These are phyloP conservation scores for Cylas formicarius DNA, from an alignment of 1,140 invertebrate species.

Conservation along the genomic window DNA sequence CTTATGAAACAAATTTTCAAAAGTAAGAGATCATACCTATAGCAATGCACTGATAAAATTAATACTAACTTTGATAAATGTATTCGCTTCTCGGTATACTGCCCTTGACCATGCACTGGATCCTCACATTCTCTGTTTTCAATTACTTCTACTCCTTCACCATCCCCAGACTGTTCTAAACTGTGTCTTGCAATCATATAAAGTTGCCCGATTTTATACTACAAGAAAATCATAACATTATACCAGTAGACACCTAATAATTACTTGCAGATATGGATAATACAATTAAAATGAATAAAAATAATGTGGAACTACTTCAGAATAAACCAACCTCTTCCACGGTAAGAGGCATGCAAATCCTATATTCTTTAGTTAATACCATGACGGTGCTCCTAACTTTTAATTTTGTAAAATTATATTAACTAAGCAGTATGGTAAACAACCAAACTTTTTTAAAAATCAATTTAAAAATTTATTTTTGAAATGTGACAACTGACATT, in stretches of 20 bases:
- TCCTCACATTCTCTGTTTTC: conserved; percentile 75
- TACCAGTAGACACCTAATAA: conserved; percentile 10
- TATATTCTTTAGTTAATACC: conserved; percentile 81
- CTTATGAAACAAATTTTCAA: conserved; percentile 44
- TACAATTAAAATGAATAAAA: conserved; percentile 5
- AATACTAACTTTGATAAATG: conserved; percentile 71
- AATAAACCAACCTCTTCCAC: conserved; percentile 71
- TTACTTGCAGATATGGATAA: neutral
- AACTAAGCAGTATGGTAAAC: too few species aligned
- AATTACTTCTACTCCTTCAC: conserved; percentile 88
- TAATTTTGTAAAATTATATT: neutral
- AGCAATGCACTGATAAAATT: neutral
- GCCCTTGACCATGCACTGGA: conserved; percentile 71
- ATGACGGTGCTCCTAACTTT: conserved; percentile 43
- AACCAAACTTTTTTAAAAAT: too few species aligned
- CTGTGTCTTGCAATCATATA: conserved; percentile 94
- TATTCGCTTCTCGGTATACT: conserved; percentile 87
- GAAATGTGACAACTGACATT: neutral
- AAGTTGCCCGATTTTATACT: conserved; percentile 88
- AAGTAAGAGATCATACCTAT: conserved; percentile 5
- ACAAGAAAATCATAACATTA: conserved; percentile 33
- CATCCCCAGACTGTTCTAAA: conserved; percentile 79
- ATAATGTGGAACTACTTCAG: neutral
- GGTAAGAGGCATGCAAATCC: conserved; percentile 86
- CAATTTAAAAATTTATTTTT: too few species aligned